Conservation (phyloP, 2,797 vertebrate species). For the Ptychadena robeensis region DNA sequence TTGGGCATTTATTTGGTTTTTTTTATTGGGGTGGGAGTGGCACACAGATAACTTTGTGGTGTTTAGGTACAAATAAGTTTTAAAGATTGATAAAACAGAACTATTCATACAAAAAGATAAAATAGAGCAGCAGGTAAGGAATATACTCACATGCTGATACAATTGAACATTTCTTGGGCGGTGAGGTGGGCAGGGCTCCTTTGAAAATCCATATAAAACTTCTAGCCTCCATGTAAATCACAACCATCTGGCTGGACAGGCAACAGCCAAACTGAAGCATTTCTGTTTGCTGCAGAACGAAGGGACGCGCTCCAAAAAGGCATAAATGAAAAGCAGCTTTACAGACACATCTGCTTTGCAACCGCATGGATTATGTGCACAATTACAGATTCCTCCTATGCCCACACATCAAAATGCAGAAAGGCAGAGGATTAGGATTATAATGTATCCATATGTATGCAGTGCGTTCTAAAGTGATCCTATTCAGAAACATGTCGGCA, state of each 20-base stretch:
- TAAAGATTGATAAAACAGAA: too few relatives aligned
- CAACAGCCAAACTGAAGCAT: background rate
- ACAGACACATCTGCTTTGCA: conserved; percentile 9
- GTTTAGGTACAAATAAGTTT: too few relatives aligned
- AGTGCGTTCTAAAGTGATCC: background rate
- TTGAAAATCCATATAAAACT: too few relatives aligned
- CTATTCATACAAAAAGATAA: too few relatives aligned
- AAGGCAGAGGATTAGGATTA: conserved; percentile 18
- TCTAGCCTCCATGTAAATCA: background rate
- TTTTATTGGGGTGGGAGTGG: too few relatives aligned
- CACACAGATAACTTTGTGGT: too few relatives aligned
- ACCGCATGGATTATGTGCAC: background rate
- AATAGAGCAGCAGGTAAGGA: too few relatives aligned
- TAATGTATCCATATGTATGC: conserved; percentile 7
- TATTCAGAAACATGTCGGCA: background rate
- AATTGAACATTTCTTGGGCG: too few relatives aligned
- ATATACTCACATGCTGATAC: too few relatives aligned
- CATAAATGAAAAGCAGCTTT: background rate
- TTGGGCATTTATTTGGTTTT: too few relatives aligned
- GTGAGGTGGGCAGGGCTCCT: too few relatives aligned
- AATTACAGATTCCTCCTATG: background rate
- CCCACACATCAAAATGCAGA: background rate
- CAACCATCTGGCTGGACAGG: background rate
- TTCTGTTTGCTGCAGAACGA: background rate
- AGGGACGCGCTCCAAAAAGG: background rate